Base-by-base conservation (phyloP, 2,797 vertebrate genomes). In the Trachurus trachurus region DNA sequence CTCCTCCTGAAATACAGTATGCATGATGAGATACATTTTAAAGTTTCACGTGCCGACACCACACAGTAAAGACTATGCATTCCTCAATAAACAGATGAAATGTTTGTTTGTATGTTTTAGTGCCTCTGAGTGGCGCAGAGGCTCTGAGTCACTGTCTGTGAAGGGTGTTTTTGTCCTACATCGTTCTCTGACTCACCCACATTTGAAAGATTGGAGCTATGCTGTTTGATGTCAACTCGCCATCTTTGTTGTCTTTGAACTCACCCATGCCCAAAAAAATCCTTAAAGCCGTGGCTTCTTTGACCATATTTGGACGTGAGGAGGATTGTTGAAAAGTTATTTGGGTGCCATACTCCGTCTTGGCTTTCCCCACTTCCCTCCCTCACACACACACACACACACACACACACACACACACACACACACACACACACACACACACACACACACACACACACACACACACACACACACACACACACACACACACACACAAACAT, bases 301-400 rank as follows among this genome's bases (percentile, higher is more conserved):
- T 87, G 81, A 89, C 92, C 87, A 87, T 92, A 90, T 93, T 89
- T 87, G 89, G 89, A 85, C 16, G 39, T 53, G 63, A 60, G 63
- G 68, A 78, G 79, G 78, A 71, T 82, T 76, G 69, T 54, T 75
- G 84, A 78, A 83, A 90, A 84, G 56, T 82, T 87, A 80, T 81
- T 81, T 62, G 70, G 83, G 88, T 82, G 82, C 88, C 75, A 76
- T 68, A 74, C 69, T 63, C 61, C 2, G 59, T 45, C 60, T 40
- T 44, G 47, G 50, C 63, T 52, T 59, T 50, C 58, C 3, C 10
- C 34, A 8, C 34, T 34, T 34, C 49, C 31, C 31, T 37, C n/a
- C 5, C 60, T 47, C 7, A 26, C 59, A 9, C 34, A 5, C 19
- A 22, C n/a, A 12, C 59, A 5, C 49, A 39, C 56, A 12, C 53